Evolutionary conservation across 2,113 vertebrate genomes (phyloP).

Genomic region (Cryptotis parvus): DNA sequence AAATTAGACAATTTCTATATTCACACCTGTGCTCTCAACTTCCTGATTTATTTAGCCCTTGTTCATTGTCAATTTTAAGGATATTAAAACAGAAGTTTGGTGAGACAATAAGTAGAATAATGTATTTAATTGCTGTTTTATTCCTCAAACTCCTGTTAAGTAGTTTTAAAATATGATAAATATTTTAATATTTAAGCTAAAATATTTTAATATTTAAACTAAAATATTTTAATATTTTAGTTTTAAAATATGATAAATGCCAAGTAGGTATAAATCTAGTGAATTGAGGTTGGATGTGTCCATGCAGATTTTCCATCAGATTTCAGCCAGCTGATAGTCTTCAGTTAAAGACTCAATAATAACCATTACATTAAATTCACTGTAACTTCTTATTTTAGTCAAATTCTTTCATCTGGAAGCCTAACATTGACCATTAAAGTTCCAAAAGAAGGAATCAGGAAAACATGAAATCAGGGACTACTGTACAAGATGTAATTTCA

Average conservation of each 20-base stretch:
- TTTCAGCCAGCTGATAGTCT: not conserved
- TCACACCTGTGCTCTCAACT: conserved; percentile 56
- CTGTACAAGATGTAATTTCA: not conserved
- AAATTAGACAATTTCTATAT: conserved; percentile 59
- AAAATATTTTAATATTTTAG: too few species aligned
- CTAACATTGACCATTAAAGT: not conserved
- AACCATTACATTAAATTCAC: not conserved
- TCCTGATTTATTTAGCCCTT: conserved; percentile 7
- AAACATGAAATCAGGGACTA: not conserved
- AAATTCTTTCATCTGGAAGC: not conserved
- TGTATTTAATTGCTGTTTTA: conserved; percentile 1
- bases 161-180: conserved; percentile 8
- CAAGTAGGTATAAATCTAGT: not conserved
- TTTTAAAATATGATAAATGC: conserved; percentile 2
- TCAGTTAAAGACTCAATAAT: not conserved
- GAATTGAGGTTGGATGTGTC: not conserved
- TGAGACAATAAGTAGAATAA: conserved; percentile 10
- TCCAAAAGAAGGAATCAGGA: not conserved
- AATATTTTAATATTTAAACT: too few species aligned
- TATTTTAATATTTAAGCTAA: too few species aligned
- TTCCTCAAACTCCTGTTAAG: not conserved
- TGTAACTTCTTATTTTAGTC: not conserved
- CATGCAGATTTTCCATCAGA: not conserved
- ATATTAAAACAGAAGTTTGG: conserved; percentile 40
- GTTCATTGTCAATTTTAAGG: conserved; percentile 46